Conservation (phyloP, 2,888 invertebrate species). For the Epirrhoe alternata region DNA sequence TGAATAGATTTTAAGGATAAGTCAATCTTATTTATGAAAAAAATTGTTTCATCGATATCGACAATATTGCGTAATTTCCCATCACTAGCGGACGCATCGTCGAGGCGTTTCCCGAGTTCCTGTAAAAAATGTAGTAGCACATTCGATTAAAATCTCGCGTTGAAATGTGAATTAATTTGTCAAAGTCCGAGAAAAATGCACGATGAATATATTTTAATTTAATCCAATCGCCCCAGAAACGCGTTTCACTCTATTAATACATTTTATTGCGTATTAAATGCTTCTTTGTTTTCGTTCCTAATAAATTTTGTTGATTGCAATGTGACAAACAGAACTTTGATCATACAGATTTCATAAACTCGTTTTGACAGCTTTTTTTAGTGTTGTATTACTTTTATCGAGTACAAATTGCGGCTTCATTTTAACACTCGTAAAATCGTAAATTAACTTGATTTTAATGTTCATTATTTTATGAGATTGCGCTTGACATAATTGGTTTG, state of each 20-base stretch:
- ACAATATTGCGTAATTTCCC: constrained; percentile 37
- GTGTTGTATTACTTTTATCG: constrained; percentile 15
- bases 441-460: not conserved
- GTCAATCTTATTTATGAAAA: too few relatives aligned
- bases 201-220: constrained; percentile 55
- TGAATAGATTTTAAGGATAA: too few relatives aligned
- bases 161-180: constrained; percentile 75
- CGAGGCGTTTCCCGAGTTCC: constrained; percentile 60
- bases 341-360: constrained; percentile 42
- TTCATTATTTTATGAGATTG: not conserved
- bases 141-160: constrained; percentile 71
- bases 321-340: constrained; percentile 56
- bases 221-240: constrained; percentile 61
- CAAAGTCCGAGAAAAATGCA: constrained; percentile 54
- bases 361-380: constrained; percentile 25
- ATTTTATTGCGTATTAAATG: constrained; percentile 74
- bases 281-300: constrained; percentile 71
- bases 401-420: constrained; percentile 19
- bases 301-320: constrained; percentile 67
- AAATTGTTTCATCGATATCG: too few relatives aligned
- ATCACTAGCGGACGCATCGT: constrained; percentile 62
- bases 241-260: constrained; percentile 72
- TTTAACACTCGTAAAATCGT: not conserved
- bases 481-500: not conserved
- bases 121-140: constrained; percentile 55